Evolutionary conservation across 2,797 vertebrate species (phyloP).

Genomic region (Neosilurus hyrtlii): DNA sequence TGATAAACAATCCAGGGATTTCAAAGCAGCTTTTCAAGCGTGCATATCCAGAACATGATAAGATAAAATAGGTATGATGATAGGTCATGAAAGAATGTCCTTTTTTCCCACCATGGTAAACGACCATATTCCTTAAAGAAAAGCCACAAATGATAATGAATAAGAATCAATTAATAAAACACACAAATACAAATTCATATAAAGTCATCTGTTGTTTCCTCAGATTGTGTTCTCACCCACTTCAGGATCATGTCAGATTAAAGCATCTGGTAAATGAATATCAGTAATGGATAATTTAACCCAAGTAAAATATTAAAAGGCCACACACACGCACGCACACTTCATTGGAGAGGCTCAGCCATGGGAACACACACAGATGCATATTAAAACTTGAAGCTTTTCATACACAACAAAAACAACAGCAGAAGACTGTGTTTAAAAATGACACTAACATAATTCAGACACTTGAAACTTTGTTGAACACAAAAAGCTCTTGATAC

Average conservation of each 20-base stretch:
- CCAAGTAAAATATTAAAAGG: neutral
- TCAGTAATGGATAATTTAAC: neutral
- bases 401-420: neutral
- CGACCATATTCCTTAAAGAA: no score
- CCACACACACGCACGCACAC: neutral
- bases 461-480: neutral
- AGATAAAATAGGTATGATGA: neutral
- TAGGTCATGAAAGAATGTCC: neutral
- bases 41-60: neutral
- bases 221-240: neutral
- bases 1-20: neutral
- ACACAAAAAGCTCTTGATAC: neutral
- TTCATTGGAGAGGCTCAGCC: neutral
- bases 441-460: neutral
- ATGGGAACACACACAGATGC: neutral
- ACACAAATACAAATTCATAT: no score
- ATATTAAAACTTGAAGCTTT: neutral
- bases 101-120: neutral
- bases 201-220: neutral
- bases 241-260: neutral
- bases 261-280: neutral
- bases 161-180: no score
- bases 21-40: neutral
- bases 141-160: no score
- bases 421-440: neutral